A percentile compares a stretch with the other conserved stretches of the same genome.
phyloP scores from a whole-genome alignment of 1,140 invertebrate genomes.

The Diabrotica virgifera region DNA sequence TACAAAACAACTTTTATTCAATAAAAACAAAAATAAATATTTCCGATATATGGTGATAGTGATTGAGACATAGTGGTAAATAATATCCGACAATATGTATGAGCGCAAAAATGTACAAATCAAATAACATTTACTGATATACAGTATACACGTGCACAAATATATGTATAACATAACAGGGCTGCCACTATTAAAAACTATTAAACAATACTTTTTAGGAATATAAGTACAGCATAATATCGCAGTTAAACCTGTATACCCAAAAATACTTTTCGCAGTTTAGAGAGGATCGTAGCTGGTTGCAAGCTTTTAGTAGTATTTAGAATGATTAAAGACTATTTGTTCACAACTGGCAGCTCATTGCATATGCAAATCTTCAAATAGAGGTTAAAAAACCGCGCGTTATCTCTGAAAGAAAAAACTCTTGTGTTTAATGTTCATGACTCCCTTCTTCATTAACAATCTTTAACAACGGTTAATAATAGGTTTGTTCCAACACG shows the following conservation, averaged over 20 bases:
- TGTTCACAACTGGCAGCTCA: neutral
- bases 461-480: no score
- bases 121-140: neutral
- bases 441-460: no score
- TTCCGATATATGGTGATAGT: neutral
- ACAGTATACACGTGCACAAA: neutral
- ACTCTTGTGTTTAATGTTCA: no score
- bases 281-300: no score
- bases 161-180: neutral
- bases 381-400: no score
- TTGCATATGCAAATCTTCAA: neutral
- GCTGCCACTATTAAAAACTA: neutral
- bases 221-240: neutral
- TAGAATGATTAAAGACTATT: neutral
- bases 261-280: neutral
- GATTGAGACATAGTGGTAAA: neutral
- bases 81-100: neutral
- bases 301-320: neutral
- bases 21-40: constrained; percentile 5
- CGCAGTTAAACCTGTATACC: neutral
- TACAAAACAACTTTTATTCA: constrained; percentile 5
- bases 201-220: neutral
- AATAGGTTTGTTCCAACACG: no score
- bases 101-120: neutral
- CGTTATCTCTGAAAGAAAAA: no score